A percentile compares a stretch with the other conserved stretches of the same genome.
Evolutionary conservation across 2,797 vertebrate species (phyloP).

Genomic region (Halcyon badia): DNA sequence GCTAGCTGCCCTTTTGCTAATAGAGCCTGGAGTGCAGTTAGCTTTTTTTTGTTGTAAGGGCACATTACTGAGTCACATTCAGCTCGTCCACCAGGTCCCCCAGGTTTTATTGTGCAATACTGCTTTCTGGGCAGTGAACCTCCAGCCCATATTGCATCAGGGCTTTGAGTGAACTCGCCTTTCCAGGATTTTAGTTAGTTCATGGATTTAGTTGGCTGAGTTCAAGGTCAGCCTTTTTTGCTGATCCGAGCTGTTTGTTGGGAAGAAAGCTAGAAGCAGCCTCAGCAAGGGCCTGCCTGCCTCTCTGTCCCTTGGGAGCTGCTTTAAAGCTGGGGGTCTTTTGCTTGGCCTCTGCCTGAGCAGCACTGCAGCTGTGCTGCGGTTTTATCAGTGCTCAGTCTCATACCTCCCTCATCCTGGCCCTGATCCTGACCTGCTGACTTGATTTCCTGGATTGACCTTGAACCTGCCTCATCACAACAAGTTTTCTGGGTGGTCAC

Average conservation of each 20-base stretch:
- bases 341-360: neutral
- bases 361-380: neutral
- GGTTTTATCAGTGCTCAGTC: neutral
- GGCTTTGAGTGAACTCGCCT: neutral
- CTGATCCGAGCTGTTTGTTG: neutral
- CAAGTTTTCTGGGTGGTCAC: neutral
- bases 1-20: neutral
- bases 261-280: slow-evolving; percentile 2
- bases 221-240: slow-evolving; percentile 30
- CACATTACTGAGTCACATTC: neutral
- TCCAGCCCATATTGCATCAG: neutral
- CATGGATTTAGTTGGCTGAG: neutral
- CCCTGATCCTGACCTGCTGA: neutral
- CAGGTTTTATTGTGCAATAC: neutral
- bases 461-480: neutral
- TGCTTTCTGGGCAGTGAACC: neutral
- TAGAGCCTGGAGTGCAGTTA: neutral
- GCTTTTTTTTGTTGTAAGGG: neutral
- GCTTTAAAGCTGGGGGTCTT: neutral
- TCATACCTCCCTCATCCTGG: neutral
- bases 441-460: neutral
- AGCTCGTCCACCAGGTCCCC: neutral
- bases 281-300: neutral
- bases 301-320: neutral
- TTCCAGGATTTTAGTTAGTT: slow-evolving; percentile 1